A percentile compares a stretch with the other conserved stretches of the same genome.
Evolutionary conservation across 2,113 vertebrate species (phyloP).

Genomic region (Hemichromis elongatus): DNA sequence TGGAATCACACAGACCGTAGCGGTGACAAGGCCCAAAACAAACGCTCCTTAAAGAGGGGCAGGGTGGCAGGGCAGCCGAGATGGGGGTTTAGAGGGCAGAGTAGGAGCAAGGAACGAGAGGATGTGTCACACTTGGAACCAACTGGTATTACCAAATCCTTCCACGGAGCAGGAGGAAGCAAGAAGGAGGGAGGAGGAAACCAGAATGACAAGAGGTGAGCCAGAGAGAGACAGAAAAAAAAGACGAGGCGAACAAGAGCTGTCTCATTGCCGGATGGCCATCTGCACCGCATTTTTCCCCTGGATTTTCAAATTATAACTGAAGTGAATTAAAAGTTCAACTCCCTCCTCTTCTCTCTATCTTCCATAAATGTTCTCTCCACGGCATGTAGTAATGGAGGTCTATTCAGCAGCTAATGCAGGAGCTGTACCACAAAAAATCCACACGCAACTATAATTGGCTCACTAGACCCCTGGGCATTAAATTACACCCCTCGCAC

Average conservation of each 20-base stretch:
- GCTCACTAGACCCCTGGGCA: slow-evolving; percentile 20
- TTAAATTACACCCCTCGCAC: slow-evolving; percentile 48
- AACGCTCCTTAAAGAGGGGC: slow-evolving; percentile 57
- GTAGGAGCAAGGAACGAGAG: background rate
- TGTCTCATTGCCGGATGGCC: background rate
- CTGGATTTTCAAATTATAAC: slow-evolving; percentile 39
- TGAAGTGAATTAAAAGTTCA: background rate
- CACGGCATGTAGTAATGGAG: slow-evolving; percentile 9
- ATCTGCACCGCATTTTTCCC: background rate
- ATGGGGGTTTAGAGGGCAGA: background rate
- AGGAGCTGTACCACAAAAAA: slow-evolving; percentile 7
- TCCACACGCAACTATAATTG: slow-evolving; percentile 20
- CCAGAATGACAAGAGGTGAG: slow-evolving; percentile 23
- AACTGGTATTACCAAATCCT: slow-evolving; percentile 63
- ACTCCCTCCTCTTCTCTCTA: background rate
- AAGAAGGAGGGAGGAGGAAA: slow-evolving; percentile 12
- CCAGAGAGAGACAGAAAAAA: background rate
- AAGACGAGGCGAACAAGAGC: slow-evolving; percentile 1
- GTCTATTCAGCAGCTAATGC: slow-evolving; percentile 13
- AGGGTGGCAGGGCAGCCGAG: slow-evolving; percentile 13
- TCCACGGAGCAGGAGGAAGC: slow-evolving; percentile 45
- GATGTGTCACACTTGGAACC: slow-evolving; percentile 71
- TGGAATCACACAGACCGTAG: slow-evolving; percentile 65
- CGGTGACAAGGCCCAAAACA: slow-evolving; percentile 74
- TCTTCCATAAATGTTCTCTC: background rate